Evolutionary conservation across 2,113 vertebrate species (phyloP).

Genomic region (Melanocharis versteri): DNA sequence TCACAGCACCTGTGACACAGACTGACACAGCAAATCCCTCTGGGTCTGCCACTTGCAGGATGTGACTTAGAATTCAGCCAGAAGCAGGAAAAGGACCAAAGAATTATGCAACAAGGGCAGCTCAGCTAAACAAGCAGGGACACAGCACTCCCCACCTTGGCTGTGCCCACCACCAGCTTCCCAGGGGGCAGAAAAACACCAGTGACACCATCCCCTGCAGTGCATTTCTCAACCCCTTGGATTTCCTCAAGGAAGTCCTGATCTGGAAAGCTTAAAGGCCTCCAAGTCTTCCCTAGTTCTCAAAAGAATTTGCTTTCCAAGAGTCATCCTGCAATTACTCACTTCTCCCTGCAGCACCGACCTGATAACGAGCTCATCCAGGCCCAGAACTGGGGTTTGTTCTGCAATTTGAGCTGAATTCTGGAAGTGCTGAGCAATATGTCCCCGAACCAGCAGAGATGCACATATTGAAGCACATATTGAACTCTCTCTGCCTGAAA

Average conservation of each 20-base stretch:
- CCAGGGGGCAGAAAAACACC: neutral
- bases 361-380: neutral
- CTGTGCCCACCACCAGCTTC: neutral
- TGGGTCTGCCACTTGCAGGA: neutral
- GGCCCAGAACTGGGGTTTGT: neutral
- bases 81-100: neutral
- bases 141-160: fast-evolving
- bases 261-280: neutral
- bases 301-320: neutral
- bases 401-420: neutral
- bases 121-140: neutral
- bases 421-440: neutral
- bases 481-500: neutral
- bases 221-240: neutral
- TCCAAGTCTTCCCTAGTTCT: neutral
- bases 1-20: neutral
- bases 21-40: neutral
- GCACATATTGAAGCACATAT: neutral
- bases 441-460: neutral
- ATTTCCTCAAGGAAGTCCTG: neutral
- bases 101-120: neutral
- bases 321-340: neutral
- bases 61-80: neutral
- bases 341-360: neutral
- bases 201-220: neutral